Evolutionary conservation across 2,113 vertebrate genomes (phyloP).

Genomic region (Eidolon helvum): DNA sequence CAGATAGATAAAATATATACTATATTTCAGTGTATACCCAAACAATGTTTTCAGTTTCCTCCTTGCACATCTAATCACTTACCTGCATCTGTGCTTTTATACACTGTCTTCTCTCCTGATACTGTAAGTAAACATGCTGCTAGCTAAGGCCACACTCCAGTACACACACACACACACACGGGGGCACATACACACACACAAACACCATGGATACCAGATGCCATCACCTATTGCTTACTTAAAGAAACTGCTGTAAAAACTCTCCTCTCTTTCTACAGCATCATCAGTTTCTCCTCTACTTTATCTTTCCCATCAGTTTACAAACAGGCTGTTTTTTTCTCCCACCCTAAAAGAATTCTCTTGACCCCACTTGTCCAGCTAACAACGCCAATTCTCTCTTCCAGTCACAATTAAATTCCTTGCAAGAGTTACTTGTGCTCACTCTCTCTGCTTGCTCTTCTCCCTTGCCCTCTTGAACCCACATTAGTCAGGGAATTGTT

Average conservation of each 20-base stretch:
- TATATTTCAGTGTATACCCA: background rate
- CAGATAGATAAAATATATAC: background rate
- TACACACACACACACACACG: background rate
- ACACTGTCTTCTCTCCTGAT: background rate
- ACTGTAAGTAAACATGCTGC: background rate
- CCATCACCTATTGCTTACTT: background rate
- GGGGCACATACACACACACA: no score
- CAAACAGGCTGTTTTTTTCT: background rate
- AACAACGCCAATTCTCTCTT: background rate
- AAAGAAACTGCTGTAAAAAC: background rate
- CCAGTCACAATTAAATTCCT: no score
- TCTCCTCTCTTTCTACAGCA: background rate
- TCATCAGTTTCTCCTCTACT: background rate
- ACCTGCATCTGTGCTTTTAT: background rate
- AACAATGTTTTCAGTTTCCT: background rate
- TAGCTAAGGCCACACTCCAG: background rate
- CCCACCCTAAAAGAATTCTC: background rate
- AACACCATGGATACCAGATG: background rate
- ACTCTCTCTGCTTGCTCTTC: background rate
- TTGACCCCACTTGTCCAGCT: background rate
- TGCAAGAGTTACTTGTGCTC: background rate
- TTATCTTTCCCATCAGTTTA: background rate
- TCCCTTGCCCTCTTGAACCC: background rate
- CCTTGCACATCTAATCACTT: background rate
- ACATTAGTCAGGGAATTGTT: background rate